These are phyloP conservation scores for Achroia grisella DNA, from an alignment of 1,140 invertebrate genomes.

Conservation along the genomic window DNA sequence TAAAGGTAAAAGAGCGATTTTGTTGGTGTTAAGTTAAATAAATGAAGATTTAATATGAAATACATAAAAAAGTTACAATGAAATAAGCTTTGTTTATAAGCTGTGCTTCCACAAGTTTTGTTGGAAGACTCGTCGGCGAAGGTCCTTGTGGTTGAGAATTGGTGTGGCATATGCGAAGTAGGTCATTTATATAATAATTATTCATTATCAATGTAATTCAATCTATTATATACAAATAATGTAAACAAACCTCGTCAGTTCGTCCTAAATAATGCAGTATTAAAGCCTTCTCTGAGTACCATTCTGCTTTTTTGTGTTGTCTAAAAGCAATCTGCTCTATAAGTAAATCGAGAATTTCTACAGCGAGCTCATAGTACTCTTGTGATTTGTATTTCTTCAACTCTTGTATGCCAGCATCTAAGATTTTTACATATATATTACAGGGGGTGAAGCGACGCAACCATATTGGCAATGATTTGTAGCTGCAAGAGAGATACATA, in stretches of 20 bases:
- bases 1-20: no score
- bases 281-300: slow-evolving; percentile 58
- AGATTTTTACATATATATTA: slow-evolving; percentile 39
- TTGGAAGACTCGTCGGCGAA: no score
- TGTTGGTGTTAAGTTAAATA: no score
- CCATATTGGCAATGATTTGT: slow-evolving; percentile 36
- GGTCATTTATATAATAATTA: no score
- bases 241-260: slow-evolving; percentile 33
- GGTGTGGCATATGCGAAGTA: no score
- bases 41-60: no score
- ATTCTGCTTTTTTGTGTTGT: slow-evolving; percentile 46
- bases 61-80: no score
- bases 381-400: slow-evolving; percentile 31
- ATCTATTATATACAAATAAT: no score
- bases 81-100: no score
- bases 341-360: slow-evolving; percentile 37
- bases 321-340: slow-evolving; percentile 40
- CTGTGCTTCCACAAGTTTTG: no score
- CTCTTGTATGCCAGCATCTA: slow-evolving; percentile 39
- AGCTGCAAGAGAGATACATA: slow-evolving; percentile 28
- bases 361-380: slow-evolving; percentile 18
- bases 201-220: no score
- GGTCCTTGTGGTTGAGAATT: no score
- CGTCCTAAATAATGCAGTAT: slow-evolving; percentile 43
- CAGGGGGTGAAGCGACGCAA: slow-evolving; percentile 42